phyloP scores from a whole-genome alignment of 2,113 vertebrate genomes.

The Pandion haliaetus region DNA sequence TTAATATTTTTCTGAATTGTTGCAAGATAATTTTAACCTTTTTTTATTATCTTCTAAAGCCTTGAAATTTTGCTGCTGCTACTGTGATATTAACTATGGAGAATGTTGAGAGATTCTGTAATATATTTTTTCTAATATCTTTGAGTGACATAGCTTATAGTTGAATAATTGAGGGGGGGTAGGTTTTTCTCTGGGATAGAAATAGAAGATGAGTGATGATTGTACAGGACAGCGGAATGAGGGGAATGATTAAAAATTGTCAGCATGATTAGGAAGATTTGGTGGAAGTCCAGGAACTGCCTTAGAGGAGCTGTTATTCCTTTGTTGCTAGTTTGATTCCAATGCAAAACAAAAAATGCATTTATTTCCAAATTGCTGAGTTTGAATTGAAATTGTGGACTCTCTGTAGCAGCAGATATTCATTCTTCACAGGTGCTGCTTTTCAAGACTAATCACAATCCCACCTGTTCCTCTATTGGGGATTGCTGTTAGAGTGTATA shows the following conservation, averaged over 20 bases:
- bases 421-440: background rate
- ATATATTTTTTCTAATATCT: background rate
- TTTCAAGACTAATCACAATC: background rate
- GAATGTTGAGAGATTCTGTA: background rate
- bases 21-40: background rate
- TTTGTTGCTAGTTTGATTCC: background rate
- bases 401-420: background rate
- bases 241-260: background rate
- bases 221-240: background rate
- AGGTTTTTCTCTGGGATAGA: background rate
- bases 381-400: background rate
- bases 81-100: background rate
- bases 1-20: background rate
- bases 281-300: background rate
- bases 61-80: background rate
- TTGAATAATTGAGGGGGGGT: background rate
- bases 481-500: background rate
- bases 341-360: background rate
- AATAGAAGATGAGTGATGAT: background rate
- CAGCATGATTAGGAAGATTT: background rate
- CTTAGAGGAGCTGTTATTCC: background rate
- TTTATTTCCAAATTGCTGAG: background rate
- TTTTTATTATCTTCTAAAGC: background rate
- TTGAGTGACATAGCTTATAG: background rate
- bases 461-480: background rate